Conservation (phyloP, 1,140 invertebrate genomes). For the Drosophila rhopaloa region DNA sequence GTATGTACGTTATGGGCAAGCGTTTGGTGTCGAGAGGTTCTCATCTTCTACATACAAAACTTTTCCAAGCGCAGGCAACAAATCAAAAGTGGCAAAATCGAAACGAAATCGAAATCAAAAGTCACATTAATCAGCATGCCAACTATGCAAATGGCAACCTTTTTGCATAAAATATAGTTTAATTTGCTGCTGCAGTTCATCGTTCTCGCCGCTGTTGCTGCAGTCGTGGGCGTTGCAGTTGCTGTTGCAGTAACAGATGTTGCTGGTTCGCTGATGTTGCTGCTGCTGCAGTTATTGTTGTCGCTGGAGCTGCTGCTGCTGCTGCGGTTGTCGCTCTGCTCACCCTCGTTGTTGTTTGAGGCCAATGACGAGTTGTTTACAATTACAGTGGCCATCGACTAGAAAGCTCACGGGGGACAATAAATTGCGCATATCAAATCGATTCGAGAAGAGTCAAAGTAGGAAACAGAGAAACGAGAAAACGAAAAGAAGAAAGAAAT, state of each 20-base stretch:
- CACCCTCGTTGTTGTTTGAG: slow-evolving; percentile 59
- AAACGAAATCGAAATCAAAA: slow-evolving; percentile 46
- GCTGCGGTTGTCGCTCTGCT: slow-evolving; percentile 43
- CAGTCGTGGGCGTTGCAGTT: slow-evolving; percentile 14
- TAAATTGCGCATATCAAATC: slow-evolving; percentile 59
- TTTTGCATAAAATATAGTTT: slow-evolving; percentile 78
- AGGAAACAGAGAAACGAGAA: slow-evolving; percentile 61
- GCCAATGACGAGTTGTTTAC: slow-evolving; percentile 52
- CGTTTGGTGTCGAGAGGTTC: slow-evolving; percentile 36
- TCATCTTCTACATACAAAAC: slow-evolving; percentile 63
- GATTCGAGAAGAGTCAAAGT: slow-evolving; percentile 50
- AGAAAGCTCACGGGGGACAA: slow-evolving; percentile 55
- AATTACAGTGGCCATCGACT: slow-evolving; percentile 65
- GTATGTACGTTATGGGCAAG: slow-evolving; percentile 31
- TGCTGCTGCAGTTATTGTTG: slow-evolving; percentile 26
- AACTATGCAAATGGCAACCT: slow-evolving; percentile 76
- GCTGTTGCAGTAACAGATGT: slow-evolving; percentile 9
- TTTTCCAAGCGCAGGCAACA: slow-evolving; percentile 68
- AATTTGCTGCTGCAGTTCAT: slow-evolving; percentile 65
- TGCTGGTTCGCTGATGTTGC: slow-evolving; percentile 35
- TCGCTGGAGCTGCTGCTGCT: slow-evolving; percentile 34
- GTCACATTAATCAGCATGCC: slow-evolving; percentile 65
- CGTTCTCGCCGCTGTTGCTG: slow-evolving; percentile 1
- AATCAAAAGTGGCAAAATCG: slow-evolving; percentile 59
- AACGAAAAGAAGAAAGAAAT: slow-evolving; percentile 73